phyloP scores from a whole-genome alignment of 2,888 invertebrate species.

The Stictocephala bisonia region DNA sequence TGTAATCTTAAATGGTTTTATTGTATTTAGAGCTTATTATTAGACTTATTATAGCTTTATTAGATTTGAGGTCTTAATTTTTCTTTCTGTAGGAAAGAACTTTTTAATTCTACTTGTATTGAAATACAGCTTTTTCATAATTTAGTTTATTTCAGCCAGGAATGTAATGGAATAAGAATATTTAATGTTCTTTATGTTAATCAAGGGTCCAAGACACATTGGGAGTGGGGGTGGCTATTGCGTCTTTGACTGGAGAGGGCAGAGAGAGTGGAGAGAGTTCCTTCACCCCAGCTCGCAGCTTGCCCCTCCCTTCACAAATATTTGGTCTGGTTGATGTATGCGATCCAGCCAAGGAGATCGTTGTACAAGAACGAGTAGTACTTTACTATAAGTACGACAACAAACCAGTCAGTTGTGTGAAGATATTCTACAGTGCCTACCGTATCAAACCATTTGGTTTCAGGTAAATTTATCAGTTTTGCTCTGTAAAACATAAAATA shows the following conservation, averaged over 20 bases:
- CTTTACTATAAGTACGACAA: conserved; percentile 98
- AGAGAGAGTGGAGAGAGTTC: conserved; percentile 88
- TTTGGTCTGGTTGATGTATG: conserved; percentile 97
- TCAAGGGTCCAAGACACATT: conserved; percentile 81
- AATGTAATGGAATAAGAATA: too few relatives aligned
- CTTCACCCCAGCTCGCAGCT: conserved; percentile 83
- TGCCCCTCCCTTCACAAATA: conserved; percentile 88
- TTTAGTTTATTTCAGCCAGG: too few relatives aligned
- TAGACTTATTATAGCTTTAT: too few relatives aligned
- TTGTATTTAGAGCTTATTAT: too few relatives aligned
- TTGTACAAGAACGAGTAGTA: conserved; percentile 88
- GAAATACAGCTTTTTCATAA: too few relatives aligned
- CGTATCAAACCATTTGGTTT: conserved; percentile 91
- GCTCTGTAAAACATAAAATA: not conserved
- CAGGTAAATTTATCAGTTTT: conserved; percentile 67
- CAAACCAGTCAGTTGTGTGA: conserved; percentile 95
- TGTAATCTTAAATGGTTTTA: too few relatives aligned
- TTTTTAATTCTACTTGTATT: too few relatives aligned
- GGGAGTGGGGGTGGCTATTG: conserved; percentile 90
- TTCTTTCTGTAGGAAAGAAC: too few relatives aligned
- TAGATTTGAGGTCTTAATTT: too few relatives aligned
- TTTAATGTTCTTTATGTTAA: too few relatives aligned
- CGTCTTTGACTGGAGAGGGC: conserved; percentile 93
- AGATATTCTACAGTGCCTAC: conserved; percentile 90
- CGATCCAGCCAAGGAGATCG: conserved; percentile 91